phyloP scores from a whole-genome alignment of 2,888 invertebrate species.

The Euphydryas editha region DNA sequence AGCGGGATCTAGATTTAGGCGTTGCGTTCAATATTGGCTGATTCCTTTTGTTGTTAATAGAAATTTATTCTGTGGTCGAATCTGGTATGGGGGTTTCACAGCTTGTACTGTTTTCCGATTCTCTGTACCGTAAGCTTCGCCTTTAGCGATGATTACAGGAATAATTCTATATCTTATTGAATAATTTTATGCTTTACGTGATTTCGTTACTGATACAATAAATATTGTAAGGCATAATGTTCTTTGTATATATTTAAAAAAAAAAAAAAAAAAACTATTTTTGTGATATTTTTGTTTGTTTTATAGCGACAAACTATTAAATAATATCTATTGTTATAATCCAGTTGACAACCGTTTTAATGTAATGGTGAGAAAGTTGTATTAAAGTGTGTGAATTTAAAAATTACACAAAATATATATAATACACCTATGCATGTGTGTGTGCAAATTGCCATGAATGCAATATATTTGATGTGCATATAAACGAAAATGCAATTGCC shows the following conservation, averaged over 20 bases:
- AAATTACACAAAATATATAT: not conserved
- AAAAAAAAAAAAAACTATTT: too few species aligned
- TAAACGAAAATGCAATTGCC: conserved; percentile 7
- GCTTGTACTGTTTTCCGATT: not conserved
- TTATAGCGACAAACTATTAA: too few species aligned
- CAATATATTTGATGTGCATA: conserved; percentile 3
- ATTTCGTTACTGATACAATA: not conserved
- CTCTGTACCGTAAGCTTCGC: conserved; percentile 19
- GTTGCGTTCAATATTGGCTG: conserved; percentile 14
- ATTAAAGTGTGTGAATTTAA: too few species aligned
- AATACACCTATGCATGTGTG: not conserved
- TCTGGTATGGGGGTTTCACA: conserved; percentile 19
- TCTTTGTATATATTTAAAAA: not conserved
- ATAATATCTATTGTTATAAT: too few species aligned
- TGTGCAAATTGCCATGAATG: not conserved
- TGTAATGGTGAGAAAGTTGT: too few species aligned
- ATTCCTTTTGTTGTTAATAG: conserved; percentile 25
- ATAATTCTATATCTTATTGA: not conserved
- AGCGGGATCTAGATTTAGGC: conserved; percentile 24
- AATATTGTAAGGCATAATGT: not conserved
- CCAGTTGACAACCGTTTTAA: too few species aligned
- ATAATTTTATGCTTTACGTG: not conserved
- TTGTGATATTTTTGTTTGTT: too few species aligned
- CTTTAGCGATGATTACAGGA: not conserved
- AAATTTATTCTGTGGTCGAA: conserved; percentile 23